Base-by-base conservation (phyloP, 2,888 invertebrate species). In the Spodoptera littoralis region DNA sequence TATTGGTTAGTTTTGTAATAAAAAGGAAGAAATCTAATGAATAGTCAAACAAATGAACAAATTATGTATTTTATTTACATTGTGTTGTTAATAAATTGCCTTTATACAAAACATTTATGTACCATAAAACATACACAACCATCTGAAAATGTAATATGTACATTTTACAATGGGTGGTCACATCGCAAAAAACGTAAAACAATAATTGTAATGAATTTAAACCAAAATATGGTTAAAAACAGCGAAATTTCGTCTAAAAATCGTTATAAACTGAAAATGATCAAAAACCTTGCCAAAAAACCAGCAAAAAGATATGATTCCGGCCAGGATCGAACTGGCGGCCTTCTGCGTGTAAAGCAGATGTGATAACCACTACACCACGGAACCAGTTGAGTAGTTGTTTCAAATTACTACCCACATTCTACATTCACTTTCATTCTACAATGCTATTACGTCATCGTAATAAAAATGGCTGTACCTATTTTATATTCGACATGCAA, bases 361-460 rank as follows among this genome's bases (percentile, higher is more conserved):
- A 97, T 97, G 97, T 97, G 97, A 97, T 97, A 97, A 97, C 97
- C 97, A 96, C 97, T 97, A 97, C 97, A 97, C 96, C 96, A 97
- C 97, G 96, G 96, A 96, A 97, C 92, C 92, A 50, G 74, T 76
- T 87, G 68, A 0, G 0, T 0, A 0, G 0, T 0, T 0, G 0
- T 0, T 1, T 41, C 9, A 69, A 77, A 79, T 71, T 63, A 24
- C 9, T 43, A 18, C 48, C 0, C 11, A 13, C 0, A 6, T 50
- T 8, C 13, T 46, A 43, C 61, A 44, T 8, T n/a, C 50, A 47
- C 75, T 71, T 80, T 77, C 75, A 27, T 62, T 74, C 61, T 55
- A 45, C 36, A 44, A 45, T 51, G 42, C 3, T 22, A 1, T 73
- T 54, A 58, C 53, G 54, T 67, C 67, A 73, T 24, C 24, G 5